Base-by-base conservation (phyloP, 2,797 vertebrate genomes). In the Xyrichtys novacula region DNA sequence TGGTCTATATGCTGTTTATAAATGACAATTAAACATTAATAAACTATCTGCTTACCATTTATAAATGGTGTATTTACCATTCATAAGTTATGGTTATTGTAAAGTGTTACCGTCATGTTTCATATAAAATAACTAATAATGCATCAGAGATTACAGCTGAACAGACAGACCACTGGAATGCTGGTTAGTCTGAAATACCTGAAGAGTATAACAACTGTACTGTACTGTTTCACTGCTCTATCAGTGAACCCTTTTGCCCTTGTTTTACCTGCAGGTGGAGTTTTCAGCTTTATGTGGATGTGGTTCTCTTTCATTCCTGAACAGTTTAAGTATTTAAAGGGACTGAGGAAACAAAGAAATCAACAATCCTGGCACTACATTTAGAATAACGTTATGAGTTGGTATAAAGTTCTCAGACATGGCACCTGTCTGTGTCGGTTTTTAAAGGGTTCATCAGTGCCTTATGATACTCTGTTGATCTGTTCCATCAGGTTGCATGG, bases 231-330 rank as follows among this genome's bases (percentile, higher is more conserved):
- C 49, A 64, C 66, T 58, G 70, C 50, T 68, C 56, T 65, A 53
- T 47, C 20, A 43, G 7, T 68, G 57, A 61, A 61, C 26, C 42
- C 74, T 34, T 60, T 68, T 46, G 80, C 58, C 23, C 19, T 23
- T 62, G 65, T 71, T 79, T 64, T 48, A 67, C 74, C 22, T 64
- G 62, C 54, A 76, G 72, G 71, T 84, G 28, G 78, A 81, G 76
- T 70, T 32, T 65, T 48, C 55, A 71, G 66, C 53, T 69, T 23
- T 67, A 34, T 38, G 86, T 78, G 85, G 87, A 88, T 76, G 53
- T 53, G 32, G 88, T 91, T 92, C 91, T 93, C 90, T 66, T 78
- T 71, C 66, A 25, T 57, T 61, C 16, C 31, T 62, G 63, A 39
- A 60, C 76, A 60, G 43, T 67, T 80, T 17, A 55, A 54, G 43